Percentiles rank a stretch among this genome's conserved stretches.
phyloP scores from a whole-genome alignment of 2,888 invertebrate species.

The Argyresthia albistria region DNA sequence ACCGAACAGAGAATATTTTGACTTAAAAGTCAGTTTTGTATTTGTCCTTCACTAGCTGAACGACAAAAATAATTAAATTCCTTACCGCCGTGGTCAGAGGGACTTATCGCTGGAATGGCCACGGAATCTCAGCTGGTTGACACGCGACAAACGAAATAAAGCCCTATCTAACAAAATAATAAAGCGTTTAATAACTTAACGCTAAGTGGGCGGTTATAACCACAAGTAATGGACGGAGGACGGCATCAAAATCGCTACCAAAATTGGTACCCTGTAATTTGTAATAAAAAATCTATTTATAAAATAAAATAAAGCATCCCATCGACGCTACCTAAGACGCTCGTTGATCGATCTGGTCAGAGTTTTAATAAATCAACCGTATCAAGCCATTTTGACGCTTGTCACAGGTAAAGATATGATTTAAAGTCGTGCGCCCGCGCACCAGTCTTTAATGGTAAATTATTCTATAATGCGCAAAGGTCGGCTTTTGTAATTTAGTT shows the following conservation, averaged over 20 bases:
- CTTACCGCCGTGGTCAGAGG: slow-evolving; percentile 15
- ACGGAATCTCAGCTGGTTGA: slow-evolving; percentile 15
- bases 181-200: slow-evolving; percentile 41
- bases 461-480: slow-evolving; percentile 64
- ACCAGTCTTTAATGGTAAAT: slow-evolving; percentile 44
- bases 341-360: slow-evolving; percentile 55
- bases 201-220: slow-evolving; percentile 33
- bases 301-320: slow-evolving; percentile 65
- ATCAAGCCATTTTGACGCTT: slow-evolving; percentile 59
- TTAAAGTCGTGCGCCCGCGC: slow-evolving; percentile 37
- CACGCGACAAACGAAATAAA: slow-evolving; percentile 31
- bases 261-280: slow-evolving; percentile 70
- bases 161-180: slow-evolving; percentile 40
- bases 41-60: slow-evolving; percentile 35
- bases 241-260: slow-evolving; percentile 65
- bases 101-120: slow-evolving; percentile 15
- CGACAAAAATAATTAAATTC: slow-evolving; percentile 43
- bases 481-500: slow-evolving; percentile 69
- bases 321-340: slow-evolving; percentile 64
- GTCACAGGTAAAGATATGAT: slow-evolving; percentile 48
- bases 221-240: slow-evolving; percentile 27
- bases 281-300: slow-evolving; percentile 72
- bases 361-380: slow-evolving; percentile 55
- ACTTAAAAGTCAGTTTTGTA: background rate
- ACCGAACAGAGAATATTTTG: background rate